These are phyloP conservation scores for Cheirogaleus major DNA, from an alignment of 2,797 vertebrate genomes.

Conservation along the genomic window DNA sequence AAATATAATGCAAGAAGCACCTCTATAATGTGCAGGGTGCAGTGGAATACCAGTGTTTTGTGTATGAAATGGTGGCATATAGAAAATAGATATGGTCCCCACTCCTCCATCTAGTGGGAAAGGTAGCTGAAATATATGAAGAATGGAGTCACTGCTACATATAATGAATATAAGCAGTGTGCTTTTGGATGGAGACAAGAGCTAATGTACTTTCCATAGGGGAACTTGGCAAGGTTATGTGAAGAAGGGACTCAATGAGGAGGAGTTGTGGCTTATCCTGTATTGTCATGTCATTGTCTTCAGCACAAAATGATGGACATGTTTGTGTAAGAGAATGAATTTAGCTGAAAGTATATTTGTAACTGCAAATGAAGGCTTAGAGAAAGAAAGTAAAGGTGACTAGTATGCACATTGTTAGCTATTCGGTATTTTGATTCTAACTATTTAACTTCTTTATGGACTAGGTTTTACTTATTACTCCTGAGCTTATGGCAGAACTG, in stretches of 20 bases:
- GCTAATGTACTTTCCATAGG: not conserved
- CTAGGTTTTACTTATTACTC: not conserved
- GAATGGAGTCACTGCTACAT: not conserved
- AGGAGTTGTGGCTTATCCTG: not conserved
- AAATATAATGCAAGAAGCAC: not conserved
- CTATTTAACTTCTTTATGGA: not conserved
- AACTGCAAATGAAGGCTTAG: not conserved
- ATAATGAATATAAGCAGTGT: too few relatives aligned
- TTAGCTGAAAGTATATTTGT: not conserved
- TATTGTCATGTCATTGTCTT: not conserved
- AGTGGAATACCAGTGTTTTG: not conserved
- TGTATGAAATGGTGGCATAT: not conserved
- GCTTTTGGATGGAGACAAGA: not conserved
- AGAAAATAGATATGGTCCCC: not conserved
- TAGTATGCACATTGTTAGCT: not conserved
- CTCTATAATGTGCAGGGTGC: not conserved
- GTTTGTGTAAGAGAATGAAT: not conserved
- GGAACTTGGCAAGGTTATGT: not conserved
- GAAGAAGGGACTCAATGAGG: not conserved
- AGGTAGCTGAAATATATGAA: not conserved
- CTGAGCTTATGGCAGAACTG: not conserved
- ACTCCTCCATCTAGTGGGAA: not conserved
- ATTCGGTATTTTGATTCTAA: not conserved
- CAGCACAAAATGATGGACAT: not conserved
- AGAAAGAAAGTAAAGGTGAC: not conserved